Evolutionary conservation across 1,140 invertebrate genomes (phyloP), one percentile per base, ranked within the genome.

Genomic region (Ericerus pela): DNA sequence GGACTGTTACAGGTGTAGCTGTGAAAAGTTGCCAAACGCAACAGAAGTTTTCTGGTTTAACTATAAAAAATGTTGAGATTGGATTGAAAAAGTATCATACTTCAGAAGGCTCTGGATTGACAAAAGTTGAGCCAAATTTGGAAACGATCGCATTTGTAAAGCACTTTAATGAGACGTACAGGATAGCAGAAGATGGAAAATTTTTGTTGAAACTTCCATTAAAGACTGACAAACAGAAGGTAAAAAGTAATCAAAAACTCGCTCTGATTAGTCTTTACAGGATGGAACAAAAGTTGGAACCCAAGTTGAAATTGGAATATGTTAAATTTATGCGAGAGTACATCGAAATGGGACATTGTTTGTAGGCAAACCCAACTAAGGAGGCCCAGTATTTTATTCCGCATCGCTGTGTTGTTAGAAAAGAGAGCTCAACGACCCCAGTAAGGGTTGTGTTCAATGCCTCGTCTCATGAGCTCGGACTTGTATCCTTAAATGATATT

Each of bases 391-490:
- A 61, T 53, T 69, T 65, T 53, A 41, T 69, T 8, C 68, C 68
- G 3, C 66, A 68, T 60, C 55, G 60, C 61, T 24, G 66, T 68
- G 5, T 2, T 62, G 1, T 65, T 63, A 51, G 18, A 53, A 26
- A 55, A 56, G n/a, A n/a, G n/a, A n/a, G n/a, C n/a, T n/a, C n/a
- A n/a, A 68, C 63, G 0, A 68, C 66, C 1, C 65, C 64, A 47
- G 18, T 64, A 2, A 53, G 68, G 29, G 61, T 66, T 30, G 66
- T 69, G 1, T 69, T 71, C 51, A 64, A 71, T 54, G 68, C 62
- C 6, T 68, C 66, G 0, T 52, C 53, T 11, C 60, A 61, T 28
- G 59, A 58, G 16, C 55, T 61, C 47, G 56, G 5, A 18, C 62
- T 64, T 54, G 27, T 61, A 6, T 69, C 65, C 1, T 55, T 72